Conservation (phyloP, 2,888 invertebrate species). For the Barypeithes pellucidus region DNA sequence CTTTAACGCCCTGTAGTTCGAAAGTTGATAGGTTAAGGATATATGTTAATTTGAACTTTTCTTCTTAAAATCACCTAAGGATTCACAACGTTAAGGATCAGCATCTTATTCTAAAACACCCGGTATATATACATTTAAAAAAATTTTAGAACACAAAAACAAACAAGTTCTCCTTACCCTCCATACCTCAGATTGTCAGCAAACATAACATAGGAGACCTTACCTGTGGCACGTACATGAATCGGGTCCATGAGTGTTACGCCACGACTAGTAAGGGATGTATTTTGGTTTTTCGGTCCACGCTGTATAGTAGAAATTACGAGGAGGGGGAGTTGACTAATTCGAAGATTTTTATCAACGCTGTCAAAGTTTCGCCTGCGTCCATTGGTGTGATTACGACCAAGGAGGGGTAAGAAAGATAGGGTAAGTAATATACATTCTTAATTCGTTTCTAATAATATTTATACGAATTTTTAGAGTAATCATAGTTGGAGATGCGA, state of each 20-base stretch:
- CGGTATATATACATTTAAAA: background rate
- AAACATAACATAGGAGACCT: constrained; percentile 70
- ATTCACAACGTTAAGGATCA: too few species aligned
- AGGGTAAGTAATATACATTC: too few species aligned
- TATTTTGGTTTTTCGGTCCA: constrained; percentile 73
- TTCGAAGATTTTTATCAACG: constrained; percentile 71
- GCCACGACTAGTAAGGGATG: constrained; percentile 72
- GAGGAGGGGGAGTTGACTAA: constrained; percentile 64
- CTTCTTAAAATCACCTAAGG: too few species aligned
- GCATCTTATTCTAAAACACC: too few species aligned
- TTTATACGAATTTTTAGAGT: constrained; percentile 57
- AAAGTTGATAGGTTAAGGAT: too few species aligned
- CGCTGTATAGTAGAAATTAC: constrained; percentile 69
- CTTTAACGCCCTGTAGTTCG: too few species aligned
- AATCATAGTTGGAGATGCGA: constrained; percentile 72
- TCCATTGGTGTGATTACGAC: constrained; percentile 72
- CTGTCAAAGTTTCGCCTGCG: constrained; percentile 69
- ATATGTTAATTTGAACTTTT: too few species aligned
- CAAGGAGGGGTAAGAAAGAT: constrained; percentile 72
- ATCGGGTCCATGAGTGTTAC: constrained; percentile 71
- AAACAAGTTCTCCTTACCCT: constrained; percentile 53
- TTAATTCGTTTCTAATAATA: too few species aligned
- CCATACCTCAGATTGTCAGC: constrained; percentile 67
- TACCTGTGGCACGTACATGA: constrained; percentile 73
- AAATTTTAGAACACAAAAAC: constrained; percentile 52